Percentiles rank a stretch among this genome's conserved stretches.
Evolutionary conservation across 1,140 invertebrate species (phyloP).

Genomic region (Macrotrachela quadricornifera): DNA sequence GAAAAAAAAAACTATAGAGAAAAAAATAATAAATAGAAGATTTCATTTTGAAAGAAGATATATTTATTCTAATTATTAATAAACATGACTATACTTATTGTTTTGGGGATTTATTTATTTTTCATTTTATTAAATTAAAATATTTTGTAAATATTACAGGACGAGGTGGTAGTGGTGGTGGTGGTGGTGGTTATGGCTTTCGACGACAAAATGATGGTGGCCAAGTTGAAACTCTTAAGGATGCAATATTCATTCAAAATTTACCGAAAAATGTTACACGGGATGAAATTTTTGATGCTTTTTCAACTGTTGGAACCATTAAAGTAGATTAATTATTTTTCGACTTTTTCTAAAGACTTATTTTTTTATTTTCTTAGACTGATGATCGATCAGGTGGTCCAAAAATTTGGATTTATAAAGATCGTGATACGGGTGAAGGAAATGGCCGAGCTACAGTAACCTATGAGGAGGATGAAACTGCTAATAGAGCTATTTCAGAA

Average conservation of each 20-base stretch:
- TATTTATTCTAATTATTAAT: no score
- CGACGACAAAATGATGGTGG: not conserved
- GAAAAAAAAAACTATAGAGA: no score
- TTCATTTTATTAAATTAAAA: no score
- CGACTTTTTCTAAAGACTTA: not conserved
- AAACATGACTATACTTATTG: no score
- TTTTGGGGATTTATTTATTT: no score
- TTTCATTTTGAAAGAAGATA: no score
- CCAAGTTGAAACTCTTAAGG: slow-evolving; percentile 42
- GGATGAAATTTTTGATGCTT: slow-evolving; percentile 64
- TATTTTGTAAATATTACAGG: no score
- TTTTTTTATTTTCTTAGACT: slow-evolving; percentile 37
- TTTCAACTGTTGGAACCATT: slow-evolving; percentile 82
- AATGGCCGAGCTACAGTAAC: slow-evolving; percentile 94
- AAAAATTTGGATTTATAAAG: slow-evolving; percentile 94
- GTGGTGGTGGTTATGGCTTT: no score
- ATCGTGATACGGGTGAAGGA: slow-evolving; percentile 67
- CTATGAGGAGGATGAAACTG: slow-evolving; percentile 80
- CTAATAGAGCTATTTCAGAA: slow-evolving; percentile 79
- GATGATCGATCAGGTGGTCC: slow-evolving; percentile 77
- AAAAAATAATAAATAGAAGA: no score
- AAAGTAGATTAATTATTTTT: slow-evolving; percentile 49
- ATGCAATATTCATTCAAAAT: slow-evolving; percentile 83
- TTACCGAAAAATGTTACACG: slow-evolving; percentile 61
- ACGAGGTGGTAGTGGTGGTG: no score